A percentile compares a stretch with the other conserved stretches of the same genome.
These are phyloP conservation scores for Eutolmus rufibarbis DNA, from an alignment of 2,888 invertebrate genomes.

Conservation along the genomic window DNA sequence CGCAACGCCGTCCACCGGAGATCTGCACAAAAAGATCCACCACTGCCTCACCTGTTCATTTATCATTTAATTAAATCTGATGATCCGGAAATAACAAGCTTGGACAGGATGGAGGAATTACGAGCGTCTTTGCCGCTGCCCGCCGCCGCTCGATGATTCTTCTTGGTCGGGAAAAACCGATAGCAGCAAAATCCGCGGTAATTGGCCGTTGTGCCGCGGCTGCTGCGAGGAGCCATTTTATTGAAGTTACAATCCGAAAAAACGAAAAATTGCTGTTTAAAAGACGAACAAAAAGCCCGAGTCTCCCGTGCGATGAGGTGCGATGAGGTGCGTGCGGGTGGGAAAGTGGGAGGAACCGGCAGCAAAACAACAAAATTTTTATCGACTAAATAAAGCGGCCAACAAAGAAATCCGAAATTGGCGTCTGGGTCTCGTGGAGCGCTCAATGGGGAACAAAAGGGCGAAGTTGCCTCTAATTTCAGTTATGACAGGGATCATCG, in stretches of 20 bases:
- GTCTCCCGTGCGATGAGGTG: neutral
- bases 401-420: conserved; percentile 39
- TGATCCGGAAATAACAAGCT: conserved; percentile 43
- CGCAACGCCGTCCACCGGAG: neutral
- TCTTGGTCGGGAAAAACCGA: conserved; percentile 4
- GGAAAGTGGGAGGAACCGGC: conserved; percentile 27
- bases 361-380: conserved; percentile 34
- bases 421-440: neutral
- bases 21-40: neutral
- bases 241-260: neutral
- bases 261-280: neutral
- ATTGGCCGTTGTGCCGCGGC: neutral
- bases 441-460: conserved; percentile 23
- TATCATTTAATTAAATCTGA: conserved; percentile 43
- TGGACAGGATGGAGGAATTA: conserved; percentile 37
- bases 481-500: conserved; percentile 21
- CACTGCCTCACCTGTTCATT: conserved; percentile 27
- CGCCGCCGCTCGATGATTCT: neutral
- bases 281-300: neutral
- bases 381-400: conserved; percentile 36
- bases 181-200: conserved; percentile 1
- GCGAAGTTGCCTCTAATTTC: conserved; percentile 29
- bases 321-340: neutral
- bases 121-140: neutral
- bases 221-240: neutral